These are phyloP conservation scores for Theristicus caerulescens DNA, from an alignment of 2,113 vertebrate species.

Conservation along the genomic window DNA sequence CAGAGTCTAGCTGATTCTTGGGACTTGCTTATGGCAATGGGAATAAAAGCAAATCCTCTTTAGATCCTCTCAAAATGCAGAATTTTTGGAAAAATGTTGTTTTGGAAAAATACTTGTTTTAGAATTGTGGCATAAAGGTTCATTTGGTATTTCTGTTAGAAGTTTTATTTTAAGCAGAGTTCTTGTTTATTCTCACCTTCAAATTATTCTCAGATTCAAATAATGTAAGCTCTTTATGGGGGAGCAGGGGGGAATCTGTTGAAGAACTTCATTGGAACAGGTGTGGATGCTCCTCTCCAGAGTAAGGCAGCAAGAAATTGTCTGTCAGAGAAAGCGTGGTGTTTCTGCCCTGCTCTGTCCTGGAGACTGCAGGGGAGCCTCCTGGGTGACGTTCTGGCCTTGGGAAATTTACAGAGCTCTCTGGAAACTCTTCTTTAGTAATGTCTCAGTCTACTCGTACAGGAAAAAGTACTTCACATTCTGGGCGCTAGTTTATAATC, in stretches of 20 bases:
- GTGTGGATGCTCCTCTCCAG: background rate
- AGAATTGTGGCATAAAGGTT: background rate
- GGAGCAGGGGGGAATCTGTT: background rate
- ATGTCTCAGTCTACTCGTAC: background rate
- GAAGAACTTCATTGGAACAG: background rate
- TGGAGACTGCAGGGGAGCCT: background rate
- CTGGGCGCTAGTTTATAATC: background rate
- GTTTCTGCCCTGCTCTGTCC: background rate
- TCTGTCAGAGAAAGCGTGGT: background rate
- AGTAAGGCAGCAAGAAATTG: background rate
- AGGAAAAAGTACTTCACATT: background rate
- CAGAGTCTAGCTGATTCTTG: background rate
- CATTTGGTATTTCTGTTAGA: background rate
- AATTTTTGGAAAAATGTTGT: background rate
- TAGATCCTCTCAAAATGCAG: background rate
- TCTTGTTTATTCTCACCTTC: background rate
- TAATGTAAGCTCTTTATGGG: background rate
- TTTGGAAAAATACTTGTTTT: background rate
- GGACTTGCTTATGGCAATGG: background rate
- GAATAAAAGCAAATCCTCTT: background rate
- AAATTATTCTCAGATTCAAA: background rate
- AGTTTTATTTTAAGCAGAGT: background rate
- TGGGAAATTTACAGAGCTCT: background rate
- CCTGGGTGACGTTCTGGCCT: background rate
- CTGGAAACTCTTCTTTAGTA: background rate